Base-by-base conservation (phyloP, 2,113 vertebrate species). In the Elachura formosa region DNA sequence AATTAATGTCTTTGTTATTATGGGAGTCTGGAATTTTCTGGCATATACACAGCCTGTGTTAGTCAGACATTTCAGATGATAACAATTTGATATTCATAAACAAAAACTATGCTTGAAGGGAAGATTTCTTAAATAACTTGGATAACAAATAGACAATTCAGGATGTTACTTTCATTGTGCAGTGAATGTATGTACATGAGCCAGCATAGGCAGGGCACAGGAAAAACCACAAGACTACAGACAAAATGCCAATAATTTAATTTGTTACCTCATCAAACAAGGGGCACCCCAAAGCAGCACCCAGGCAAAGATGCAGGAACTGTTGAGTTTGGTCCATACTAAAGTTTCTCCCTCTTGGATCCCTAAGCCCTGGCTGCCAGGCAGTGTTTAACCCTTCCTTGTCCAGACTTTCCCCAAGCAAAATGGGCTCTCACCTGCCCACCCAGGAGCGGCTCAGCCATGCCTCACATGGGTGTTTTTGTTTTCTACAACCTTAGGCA, bases 151-250 rank as follows among this genome's bases (percentile, higher is more conserved):
- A 88, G 23, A 56, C 5, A 51, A 41, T 40, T 72, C 10, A 33
- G 24, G 26, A 43, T 26, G 11, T 18, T 33, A 28, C 31, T 52
- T 78, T 49, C 48, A 68, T 55, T 75, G 22, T 75, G 67, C 26
- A 90, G 31, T 21, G 36, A 45, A 77, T 0, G 2, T 0, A 0
- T 10, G 33, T 26, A 25, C 36, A 11, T 22, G 11, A 63, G 48
- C 46, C 45, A 46, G 69, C 29, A 40, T 5, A 61, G 40, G n/a
- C 62, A 82, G 21, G 38, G 29, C 29, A 89, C 14, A 62, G 28
- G 36, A 91, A 69, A 22, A 67, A 59, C 2, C 14, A n/a, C 58
- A 55, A 64, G 41, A 36, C 5, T 28, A 45, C 1, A 3, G 19
- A 58, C 0, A 4, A 81, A 84, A 59, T 20, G 6, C 24, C 40